Evolutionary conservation across 2,113 vertebrate genomes (phyloP).

Genomic region (Gracilinanus agilis): DNA sequence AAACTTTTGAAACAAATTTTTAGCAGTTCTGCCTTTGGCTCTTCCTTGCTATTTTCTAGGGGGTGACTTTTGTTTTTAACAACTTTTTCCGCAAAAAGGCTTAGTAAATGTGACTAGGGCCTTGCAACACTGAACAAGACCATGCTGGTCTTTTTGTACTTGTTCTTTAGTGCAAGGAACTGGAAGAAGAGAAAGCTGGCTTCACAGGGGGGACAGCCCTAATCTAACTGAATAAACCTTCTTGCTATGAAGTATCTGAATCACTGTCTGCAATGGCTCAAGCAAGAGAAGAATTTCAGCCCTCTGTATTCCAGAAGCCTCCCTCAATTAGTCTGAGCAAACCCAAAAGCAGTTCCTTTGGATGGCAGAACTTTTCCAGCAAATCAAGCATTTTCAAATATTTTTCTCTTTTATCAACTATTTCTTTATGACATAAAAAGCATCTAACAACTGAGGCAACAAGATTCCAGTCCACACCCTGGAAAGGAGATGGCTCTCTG

Average conservation of each 20-base stretch:
- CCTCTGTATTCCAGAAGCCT: conserved; percentile 87
- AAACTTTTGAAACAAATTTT: conserved; percentile 96
- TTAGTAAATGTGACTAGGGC: conserved; percentile 87
- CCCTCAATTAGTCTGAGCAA: conserved; percentile 95
- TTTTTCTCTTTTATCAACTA: conserved; percentile 77
- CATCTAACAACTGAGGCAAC: conserved; percentile 87
- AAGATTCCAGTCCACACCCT: conserved; percentile 96
- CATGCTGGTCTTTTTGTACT: conserved; percentile 88
- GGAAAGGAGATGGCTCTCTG: conserved; percentile 72
- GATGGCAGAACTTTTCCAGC: conserved; percentile 90
- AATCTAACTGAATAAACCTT: conserved; percentile 89
- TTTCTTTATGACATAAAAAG: conserved; percentile 81
- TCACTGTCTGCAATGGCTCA: conserved; percentile 92
- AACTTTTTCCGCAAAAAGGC: conserved; percentile 90
- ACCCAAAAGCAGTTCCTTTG: conserved; percentile 96
- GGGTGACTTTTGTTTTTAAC: conserved; percentile 79
- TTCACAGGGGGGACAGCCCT: conserved; percentile 89
- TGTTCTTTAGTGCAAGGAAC: conserved; percentile 93
- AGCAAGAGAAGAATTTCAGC: conserved; percentile 91
- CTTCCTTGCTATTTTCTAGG: conserved; percentile 75
- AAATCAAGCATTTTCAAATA: conserved; percentile 84
- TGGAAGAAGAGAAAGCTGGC: conserved; percentile 91
- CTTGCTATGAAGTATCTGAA: conserved; percentile 88
- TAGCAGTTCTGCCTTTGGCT: conserved; percentile 90
- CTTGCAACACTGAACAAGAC: conserved; percentile 89